Conservation (phyloP, 2,888 invertebrate genomes). For the Parnassius orleans region DNA sequence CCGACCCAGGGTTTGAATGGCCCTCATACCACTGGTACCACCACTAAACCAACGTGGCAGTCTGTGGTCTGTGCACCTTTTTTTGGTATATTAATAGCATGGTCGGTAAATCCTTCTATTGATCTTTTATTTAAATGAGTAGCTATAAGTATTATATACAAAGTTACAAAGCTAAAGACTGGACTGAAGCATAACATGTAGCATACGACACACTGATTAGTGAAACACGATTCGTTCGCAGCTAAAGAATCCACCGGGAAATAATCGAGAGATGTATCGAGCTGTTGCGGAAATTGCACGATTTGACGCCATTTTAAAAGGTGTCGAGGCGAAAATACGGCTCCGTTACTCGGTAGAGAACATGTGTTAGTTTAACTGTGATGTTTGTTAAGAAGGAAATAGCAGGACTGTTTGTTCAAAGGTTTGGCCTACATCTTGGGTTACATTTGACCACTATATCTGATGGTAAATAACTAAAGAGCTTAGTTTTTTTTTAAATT, state of each 20-base stretch:
- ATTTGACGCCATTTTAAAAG: conserved; percentile 62
- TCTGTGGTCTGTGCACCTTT: too few species aligned
- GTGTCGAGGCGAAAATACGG: conserved; percentile 29
- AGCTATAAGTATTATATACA: neutral
- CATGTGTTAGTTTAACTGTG: neutral
- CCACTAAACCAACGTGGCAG: too few species aligned
- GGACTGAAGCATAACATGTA: conserved; percentile 1
- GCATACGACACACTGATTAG: conserved; percentile 35
- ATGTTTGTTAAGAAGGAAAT: conserved; percentile 1
- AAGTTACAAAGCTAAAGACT: neutral
- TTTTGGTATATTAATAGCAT: too few species aligned
- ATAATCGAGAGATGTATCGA: conserved; percentile 63
- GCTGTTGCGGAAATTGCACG: conserved; percentile 63
- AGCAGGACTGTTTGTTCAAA: neutral
- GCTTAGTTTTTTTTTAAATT: too few species aligned
- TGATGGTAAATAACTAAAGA: too few species aligned
- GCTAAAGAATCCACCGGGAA: conserved; percentile 57
- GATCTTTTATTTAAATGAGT: too few species aligned
- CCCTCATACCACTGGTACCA: too few species aligned
- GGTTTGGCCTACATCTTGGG: too few species aligned
- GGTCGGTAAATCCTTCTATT: too few species aligned
- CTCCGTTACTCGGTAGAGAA: neutral
- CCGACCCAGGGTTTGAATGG: too few species aligned
- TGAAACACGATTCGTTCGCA: conserved; percentile 42
- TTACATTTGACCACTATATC: too few species aligned